Base-by-base conservation (phyloP, 1,140 invertebrate genomes). In the Aricia agestis region DNA sequence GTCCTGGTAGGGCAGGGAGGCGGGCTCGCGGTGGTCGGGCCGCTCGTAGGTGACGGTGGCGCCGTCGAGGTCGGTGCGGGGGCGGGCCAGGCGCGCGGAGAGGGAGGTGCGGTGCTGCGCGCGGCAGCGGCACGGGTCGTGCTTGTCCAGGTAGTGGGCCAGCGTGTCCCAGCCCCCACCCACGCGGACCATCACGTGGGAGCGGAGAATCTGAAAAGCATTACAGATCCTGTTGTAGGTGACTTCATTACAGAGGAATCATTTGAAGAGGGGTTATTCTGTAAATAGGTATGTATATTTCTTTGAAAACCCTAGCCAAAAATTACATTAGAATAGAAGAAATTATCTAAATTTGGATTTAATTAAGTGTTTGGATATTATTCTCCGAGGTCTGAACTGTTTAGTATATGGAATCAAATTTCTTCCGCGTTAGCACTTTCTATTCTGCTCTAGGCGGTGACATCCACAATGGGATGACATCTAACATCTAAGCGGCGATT, bases 141-240 rank as follows among this genome's bases (percentile, higher is more conserved):
- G 98, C 87, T 98, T 98, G 90, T 98, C 97, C 85, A 99, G 92
- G 91, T 98, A 99, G 86, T 99, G 97, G 75, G 97, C 95, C 19
- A 99, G 92, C 0, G 98, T 99, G 88, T 99, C 98, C 98, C 98
- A 99, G 31, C 98, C 98, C 10, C 98, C 98, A 0, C 98, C 98
- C 13, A 99, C 98, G 73, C 98, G 94, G 17, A 99, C 98, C 98
- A 99, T 99, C 67, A 99, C 98, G 93, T 99, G 98, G 74, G 97
- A 98, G 31, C 98, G 94, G 18, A 99, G 93, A 82, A 99, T 98
- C 97, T 98, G 91, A 19, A 91, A 87, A 6, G 36, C 36, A 6
- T 36, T 36, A 32, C 2, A 9, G 36, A 36, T 36, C 36, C 36
- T 36, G 36, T 36, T 36, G 36, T 0, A 6, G 2, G 36, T 36